Evolutionary conservation across 2,888 invertebrate species (phyloP).

Genomic region (Xestia sexstrigata): DNA sequence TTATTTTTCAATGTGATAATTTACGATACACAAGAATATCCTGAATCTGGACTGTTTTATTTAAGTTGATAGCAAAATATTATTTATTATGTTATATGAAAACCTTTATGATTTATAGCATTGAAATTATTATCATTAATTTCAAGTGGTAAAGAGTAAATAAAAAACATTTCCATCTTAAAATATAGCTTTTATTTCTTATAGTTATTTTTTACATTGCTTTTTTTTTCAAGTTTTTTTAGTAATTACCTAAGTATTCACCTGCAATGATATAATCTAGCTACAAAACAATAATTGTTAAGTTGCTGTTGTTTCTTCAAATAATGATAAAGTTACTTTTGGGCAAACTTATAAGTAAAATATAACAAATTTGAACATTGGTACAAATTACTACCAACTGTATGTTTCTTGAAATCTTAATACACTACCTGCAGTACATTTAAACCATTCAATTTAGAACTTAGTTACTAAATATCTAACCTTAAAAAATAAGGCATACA

Average conservation of each 20-base stretch:
- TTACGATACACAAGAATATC: neutral
- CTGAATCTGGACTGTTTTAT: neutral
- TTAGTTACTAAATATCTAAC: neutral
- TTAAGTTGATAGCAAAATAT: conserved; percentile 22
- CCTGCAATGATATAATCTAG: conserved; percentile 16
- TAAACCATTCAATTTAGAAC: neutral
- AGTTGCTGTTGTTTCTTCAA: neutral
- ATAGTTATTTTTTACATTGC: conserved; percentile 40
- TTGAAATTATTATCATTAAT: conserved; percentile 17
- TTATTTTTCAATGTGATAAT: neutral
- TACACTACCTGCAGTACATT: neutral
- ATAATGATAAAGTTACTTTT: neutral
- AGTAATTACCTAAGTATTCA: conserved; percentile 15
- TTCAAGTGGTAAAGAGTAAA: conserved; percentile 34
- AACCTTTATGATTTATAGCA: conserved; percentile 31
- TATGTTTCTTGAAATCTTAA: neutral
- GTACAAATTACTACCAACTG: neutral
- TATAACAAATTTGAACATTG: neutral
- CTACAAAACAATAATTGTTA: conserved; percentile 3
- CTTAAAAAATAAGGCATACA: conserved; percentile 11
- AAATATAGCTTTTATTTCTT: conserved; percentile 61
- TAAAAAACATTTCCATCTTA: conserved; percentile 56
- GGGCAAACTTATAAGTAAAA: neutral
- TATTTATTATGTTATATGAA: conserved; percentile 22
- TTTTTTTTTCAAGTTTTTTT: conserved; percentile 4